These are phyloP conservation scores for Coregonus suidteri DNA, from an alignment of 2,797 vertebrate genomes.

Conservation along the genomic window DNA sequence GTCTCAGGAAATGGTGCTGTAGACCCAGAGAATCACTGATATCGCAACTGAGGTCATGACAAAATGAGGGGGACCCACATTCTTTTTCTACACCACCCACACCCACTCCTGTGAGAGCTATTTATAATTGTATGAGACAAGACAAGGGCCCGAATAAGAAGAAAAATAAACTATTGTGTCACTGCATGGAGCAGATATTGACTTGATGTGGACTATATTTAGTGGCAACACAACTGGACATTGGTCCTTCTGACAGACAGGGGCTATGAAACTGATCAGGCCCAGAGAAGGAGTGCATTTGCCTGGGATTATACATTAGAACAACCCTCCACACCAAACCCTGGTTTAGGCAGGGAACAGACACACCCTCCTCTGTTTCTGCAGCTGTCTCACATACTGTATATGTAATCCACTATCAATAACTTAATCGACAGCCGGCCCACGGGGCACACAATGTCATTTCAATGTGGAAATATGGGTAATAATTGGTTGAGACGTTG, in stretches of 20 bases:
- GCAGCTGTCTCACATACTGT: conserved; percentile 77
- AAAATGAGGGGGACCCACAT: conserved; percentile 9
- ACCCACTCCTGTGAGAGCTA: conserved; percentile 33
- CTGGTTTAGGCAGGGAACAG: conserved; percentile 71
- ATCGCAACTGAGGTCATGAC: conserved; percentile 22
- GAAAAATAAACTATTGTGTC: conserved; percentile 71
- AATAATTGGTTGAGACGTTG: too few species aligned
- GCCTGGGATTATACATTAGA: conserved; percentile 73
- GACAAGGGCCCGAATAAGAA: conserved; percentile 48
- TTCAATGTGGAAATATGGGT: too few species aligned
- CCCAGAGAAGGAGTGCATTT: conserved; percentile 77
- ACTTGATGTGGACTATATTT: conserved; percentile 74
- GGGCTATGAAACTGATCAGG: conserved; percentile 76
- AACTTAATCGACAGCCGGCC: conserved; percentile 68
- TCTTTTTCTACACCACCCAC: conserved; percentile 20
- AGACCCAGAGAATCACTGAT: conserved; percentile 37
- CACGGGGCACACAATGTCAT: too few species aligned
- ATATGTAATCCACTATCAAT: conserved; percentile 74
- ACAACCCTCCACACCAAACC: conserved; percentile 57
- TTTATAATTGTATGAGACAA: conserved; percentile 48
- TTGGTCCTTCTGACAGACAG: conserved; percentile 68
- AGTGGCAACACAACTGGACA: conserved; percentile 76
- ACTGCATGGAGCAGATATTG: conserved; percentile 62
- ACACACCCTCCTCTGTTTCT: conserved; percentile 65
- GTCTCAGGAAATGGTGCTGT: conserved; percentile 34